Evolutionary conservation across 2,888 invertebrate genomes (phyloP).

Genomic region (Alviniconcha strummeri): DNA sequence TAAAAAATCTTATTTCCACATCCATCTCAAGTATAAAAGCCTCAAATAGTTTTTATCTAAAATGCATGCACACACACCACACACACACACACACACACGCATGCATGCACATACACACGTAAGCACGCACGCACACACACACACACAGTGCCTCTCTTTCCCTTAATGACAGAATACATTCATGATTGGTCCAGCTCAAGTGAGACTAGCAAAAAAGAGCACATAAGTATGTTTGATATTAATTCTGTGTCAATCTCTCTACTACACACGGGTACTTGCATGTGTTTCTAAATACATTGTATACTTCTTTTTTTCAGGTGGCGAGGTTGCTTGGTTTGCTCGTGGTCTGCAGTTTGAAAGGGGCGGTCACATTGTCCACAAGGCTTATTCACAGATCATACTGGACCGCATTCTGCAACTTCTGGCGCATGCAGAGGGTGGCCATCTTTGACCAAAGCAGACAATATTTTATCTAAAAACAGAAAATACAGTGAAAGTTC

Average conservation of each 20-base stretch:
- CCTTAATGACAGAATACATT: background rate
- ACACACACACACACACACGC: constrained; percentile 4
- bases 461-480: background rate
- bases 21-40: too few species aligned
- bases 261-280: too few species aligned
- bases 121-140: background rate
- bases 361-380: constrained; percentile 42
- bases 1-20: too few species aligned
- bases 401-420: constrained; percentile 35
- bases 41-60: too few species aligned
- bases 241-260: too few species aligned
- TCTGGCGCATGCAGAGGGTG: constrained; percentile 16
- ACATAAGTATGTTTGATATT: too few species aligned
- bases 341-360: constrained; percentile 19
- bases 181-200: background rate
- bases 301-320: background rate
- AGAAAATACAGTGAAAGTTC: too few species aligned
- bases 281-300: too few species aligned
- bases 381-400: constrained; percentile 33
- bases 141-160: background rate
- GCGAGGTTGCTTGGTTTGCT: background rate
- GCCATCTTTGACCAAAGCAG: background rate
- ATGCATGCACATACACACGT: background rate
- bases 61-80: background rate
- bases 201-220: too few species aligned